A percentile compares a stretch with the other conserved stretches of the same genome.
Conservation (phyloP, 2,888 invertebrate species). For the Sisyra nigra region DNA sequence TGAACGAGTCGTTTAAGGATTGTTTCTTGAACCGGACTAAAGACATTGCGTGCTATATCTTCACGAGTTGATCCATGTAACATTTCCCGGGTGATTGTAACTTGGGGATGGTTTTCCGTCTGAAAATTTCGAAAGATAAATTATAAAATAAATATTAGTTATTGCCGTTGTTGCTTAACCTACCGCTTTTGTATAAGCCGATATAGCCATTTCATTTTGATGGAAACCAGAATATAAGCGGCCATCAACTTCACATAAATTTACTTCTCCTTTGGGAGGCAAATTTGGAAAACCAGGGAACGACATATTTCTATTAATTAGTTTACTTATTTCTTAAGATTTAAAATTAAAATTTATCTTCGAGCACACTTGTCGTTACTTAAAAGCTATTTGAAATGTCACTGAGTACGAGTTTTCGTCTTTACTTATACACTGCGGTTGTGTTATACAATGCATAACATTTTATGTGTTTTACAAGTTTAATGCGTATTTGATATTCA, state of each 20-base stretch:
- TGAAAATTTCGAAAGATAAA: constrained; percentile 21
- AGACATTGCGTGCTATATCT: constrained; percentile 33
- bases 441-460: too few species aligned
- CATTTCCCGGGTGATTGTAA: constrained; percentile 49
- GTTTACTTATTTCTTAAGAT: too few species aligned
- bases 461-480: too few species aligned
- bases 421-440: too few species aligned
- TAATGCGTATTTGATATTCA: too few species aligned
- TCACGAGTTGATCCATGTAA: constrained; percentile 36
- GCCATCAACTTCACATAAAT: constrained; percentile 46
- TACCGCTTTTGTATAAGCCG: constrained; percentile 40
- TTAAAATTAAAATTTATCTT: too few species aligned
- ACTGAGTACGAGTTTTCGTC: too few species aligned
- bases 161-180: constrained; percentile 17
- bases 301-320: too few species aligned
- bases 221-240: constrained; percentile 37
- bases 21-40: constrained; percentile 50
- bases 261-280: constrained; percentile 29
- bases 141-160: constrained; percentile 4
- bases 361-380: too few species aligned
- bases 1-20: constrained; percentile 58
- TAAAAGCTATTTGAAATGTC: too few species aligned
- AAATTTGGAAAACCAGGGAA: not conserved
- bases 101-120: constrained; percentile 49
- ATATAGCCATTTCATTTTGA: constrained; percentile 35